Percentiles rank a stretch among this genome's conserved stretches.
phyloP scores from a whole-genome alignment of 2,113 vertebrate genomes.

The Platysteira castanea region DNA sequence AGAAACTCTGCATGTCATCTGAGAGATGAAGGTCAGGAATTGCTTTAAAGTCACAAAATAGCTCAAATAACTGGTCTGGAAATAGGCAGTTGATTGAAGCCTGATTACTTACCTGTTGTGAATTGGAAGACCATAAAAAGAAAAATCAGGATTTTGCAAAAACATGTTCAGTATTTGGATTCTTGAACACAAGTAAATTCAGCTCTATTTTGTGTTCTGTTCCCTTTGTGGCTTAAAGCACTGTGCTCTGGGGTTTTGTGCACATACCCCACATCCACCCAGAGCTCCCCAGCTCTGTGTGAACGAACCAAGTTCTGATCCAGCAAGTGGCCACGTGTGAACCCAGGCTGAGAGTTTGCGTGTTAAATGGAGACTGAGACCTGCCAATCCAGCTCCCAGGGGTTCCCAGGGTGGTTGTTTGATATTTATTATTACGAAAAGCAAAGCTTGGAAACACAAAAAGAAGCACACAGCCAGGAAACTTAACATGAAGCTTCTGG shows the following conservation, averaged over 20 bases:
- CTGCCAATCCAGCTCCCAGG: background rate
- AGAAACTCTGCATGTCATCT: background rate
- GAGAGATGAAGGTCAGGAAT: constrained; percentile 36
- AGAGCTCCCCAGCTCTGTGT: background rate
- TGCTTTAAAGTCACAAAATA: constrained; percentile 37
- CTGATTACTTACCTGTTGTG: constrained; percentile 8
- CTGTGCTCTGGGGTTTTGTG: background rate
- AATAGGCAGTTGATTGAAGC: background rate
- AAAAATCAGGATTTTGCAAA: background rate
- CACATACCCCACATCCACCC: background rate
- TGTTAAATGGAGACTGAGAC: background rate
- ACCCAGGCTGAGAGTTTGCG: background rate
- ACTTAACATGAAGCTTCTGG: background rate
- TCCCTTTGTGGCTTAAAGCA: background rate
- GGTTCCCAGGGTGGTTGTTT: background rate
- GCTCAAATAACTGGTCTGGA: background rate
- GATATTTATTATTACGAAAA: background rate
- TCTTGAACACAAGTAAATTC: background rate
- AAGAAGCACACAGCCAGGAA: background rate
- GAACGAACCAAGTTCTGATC: background rate
- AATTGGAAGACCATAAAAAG: background rate
- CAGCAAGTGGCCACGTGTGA: background rate
- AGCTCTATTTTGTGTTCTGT: background rate
- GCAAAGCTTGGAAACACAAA: background rate
- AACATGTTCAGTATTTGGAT: background rate